A percentile compares a stretch with the other conserved stretches of the same genome.
Conservation (phyloP, 2,797 vertebrate species). For the Tinamus major region DNA sequence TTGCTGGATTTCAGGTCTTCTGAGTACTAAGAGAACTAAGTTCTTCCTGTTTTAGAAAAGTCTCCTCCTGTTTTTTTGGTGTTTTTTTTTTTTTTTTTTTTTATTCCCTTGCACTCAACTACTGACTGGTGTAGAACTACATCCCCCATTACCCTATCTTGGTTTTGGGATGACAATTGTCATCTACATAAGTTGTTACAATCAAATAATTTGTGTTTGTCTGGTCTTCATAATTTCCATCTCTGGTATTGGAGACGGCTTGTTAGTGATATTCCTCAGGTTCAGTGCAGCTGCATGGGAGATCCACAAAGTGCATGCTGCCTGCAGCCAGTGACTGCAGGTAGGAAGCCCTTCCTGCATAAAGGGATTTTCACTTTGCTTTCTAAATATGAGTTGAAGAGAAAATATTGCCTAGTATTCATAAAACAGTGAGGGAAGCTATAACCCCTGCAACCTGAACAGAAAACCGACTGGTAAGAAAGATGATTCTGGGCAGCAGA, state of each 20-base stretch:
- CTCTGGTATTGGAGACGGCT: not conserved
- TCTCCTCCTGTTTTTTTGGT: not conserved
- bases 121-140: not conserved
- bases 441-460: not conserved
- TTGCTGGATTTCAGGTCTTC: not conserved
- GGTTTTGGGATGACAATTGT: not conserved
- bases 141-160: not conserved
- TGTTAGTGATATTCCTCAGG: not conserved
- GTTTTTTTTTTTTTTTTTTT: not conserved
- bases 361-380: not conserved
- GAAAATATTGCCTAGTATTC: not conserved
- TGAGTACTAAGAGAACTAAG: not conserved
- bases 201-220: fast-evolving
- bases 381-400: not conserved
- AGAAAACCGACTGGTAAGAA: not conserved
- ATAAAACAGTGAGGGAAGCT: not conserved
- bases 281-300: not conserved
- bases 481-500: not conserved
- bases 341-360: not conserved
- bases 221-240: not conserved
- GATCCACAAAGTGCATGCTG: not conserved
- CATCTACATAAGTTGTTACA: not conserved
- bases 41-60: not conserved
- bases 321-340: fast-evolving
- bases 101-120: not conserved